These are phyloP conservation scores for Neopipo cinnamomea DNA, from an alignment of 2,113 vertebrate species.

Conservation along the genomic window DNA sequence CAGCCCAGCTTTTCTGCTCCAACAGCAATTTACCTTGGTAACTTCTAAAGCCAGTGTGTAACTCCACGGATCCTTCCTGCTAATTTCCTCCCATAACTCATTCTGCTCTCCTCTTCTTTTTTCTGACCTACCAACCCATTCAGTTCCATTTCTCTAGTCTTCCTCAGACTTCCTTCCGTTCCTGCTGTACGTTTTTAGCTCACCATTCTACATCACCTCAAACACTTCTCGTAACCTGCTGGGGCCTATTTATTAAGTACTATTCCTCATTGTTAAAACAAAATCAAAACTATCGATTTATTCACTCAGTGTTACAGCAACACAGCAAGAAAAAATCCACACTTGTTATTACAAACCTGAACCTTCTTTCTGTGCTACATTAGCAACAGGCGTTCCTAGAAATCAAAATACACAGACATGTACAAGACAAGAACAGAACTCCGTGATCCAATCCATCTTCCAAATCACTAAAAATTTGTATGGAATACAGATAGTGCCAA, in stretches of 20 bases:
- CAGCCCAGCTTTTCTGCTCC: too few relatives aligned
- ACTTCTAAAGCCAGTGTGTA: background rate
- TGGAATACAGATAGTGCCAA: background rate
- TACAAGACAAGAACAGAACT: background rate
- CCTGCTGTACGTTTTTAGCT: background rate
- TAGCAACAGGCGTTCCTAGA: slow-evolving; percentile 27
- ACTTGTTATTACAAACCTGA: slow-evolving; percentile 77
- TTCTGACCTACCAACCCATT: background rate
- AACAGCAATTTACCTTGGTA: too few relatives aligned
- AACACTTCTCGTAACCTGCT: background rate
- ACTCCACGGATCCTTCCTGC: background rate
- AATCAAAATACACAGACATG: slow-evolving; percentile 59
- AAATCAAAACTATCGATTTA: background rate
- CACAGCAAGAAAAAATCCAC: background rate
- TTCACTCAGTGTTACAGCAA: background rate
- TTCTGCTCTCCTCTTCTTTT: background rate
- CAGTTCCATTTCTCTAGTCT: background rate
- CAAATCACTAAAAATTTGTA: background rate
- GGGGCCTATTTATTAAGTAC: background rate
- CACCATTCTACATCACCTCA: background rate
- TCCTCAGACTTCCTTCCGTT: background rate
- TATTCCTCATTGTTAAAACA: slow-evolving; percentile 2
- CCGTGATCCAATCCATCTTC: background rate
- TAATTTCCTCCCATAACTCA: background rate
- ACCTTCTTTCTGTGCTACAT: slow-evolving; percentile 61